These are phyloP conservation scores for Agelaius phoeniceus DNA, from an alignment of 2,113 vertebrate genomes.

Conservation along the genomic window DNA sequence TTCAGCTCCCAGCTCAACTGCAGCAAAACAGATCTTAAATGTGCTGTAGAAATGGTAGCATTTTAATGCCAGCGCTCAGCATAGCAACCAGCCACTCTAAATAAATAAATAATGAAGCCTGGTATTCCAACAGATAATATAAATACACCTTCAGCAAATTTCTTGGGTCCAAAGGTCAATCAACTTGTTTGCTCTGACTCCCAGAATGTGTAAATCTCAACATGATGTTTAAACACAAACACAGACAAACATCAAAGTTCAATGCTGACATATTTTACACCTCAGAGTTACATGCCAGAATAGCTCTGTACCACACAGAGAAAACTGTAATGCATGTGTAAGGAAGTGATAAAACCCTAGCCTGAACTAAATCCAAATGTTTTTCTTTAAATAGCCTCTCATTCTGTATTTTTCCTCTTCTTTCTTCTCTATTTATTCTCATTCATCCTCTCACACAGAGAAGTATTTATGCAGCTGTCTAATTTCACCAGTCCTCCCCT, in stretches of 20 bases:
- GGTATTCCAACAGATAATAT: conserved; percentile 27
- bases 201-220: conserved; percentile 77
- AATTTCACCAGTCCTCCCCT: not conserved
- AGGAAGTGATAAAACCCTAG: conserved; percentile 56
- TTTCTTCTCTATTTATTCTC: conserved; percentile 55
- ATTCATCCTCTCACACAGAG: conserved; percentile 54
- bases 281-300: conserved; percentile 7
- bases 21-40: not conserved
- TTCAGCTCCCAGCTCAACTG: not conserved
- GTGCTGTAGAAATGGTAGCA: not conserved
- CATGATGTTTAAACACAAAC: conserved; percentile 70
- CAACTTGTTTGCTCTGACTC: conserved; percentile 64
- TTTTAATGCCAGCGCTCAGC: not conserved
- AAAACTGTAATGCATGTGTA: conserved; percentile 1
- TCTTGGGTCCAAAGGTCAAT: conserved; percentile 74
- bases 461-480: conserved; percentile 26
- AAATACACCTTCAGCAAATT: conserved; percentile 62
- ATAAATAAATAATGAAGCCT: conserved; percentile 27
- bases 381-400: conserved; percentile 60
- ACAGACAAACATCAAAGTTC: conserved; percentile 60
- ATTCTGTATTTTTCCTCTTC: conserved; percentile 18
- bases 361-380: conserved; percentile 58
- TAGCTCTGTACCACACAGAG: conserved; percentile 9
- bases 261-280: conserved; percentile 60
- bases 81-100: conserved; percentile 11